Base-by-base conservation (phyloP, 2,888 invertebrate species). In the Cosmorhoe ocellata region DNA sequence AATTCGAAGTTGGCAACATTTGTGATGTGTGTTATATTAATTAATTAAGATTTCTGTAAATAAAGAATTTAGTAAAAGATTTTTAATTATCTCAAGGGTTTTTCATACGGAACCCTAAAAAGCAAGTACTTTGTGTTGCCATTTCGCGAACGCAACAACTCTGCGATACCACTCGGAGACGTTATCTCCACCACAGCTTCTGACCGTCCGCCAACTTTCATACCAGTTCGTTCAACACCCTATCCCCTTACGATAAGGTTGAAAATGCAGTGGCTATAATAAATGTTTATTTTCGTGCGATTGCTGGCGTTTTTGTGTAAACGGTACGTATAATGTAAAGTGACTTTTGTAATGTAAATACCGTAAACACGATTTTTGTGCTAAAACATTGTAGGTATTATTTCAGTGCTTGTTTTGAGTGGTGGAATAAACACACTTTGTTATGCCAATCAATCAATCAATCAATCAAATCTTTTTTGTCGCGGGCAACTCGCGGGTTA, bases 301-400 rank as follows among this genome's bases (percentile, higher is more conserved):
- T 37, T 37, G 4, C 31, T 1, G 18, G 4, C 22, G 34, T 18
- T 31, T 31, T 31, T 24, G 24, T 24, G 24, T 40, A 32, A 32
- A 40, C 22, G 22, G n/a, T 26, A 32, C 32, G 24, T 12, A 6
- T 40, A 11, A 28, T 31, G 31, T 22, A 40, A 31, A 31, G n/a
- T n/a, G n/a, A n/a, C 24, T 40, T 40, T 40, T 40, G 11, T 18
- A n/a, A 12, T 22, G 40, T 31, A 31, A 31, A 31, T 31, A 40
- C 11, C 12, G 40, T 31, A 31, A 31, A 31, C 30, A 40, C 11
- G 9, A 22, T 40, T 41, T 40, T 22, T 7, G 12, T 8, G 9
- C 8, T 22, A 31, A 31, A 31, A 40, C 7, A 31, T 39, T 39
- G 22, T 18, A n/a, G 18, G 2, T 24, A 24, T 24, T 24, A 24